Evolutionary conservation across 2,113 vertebrate genomes (phyloP).

Genomic region (Baryphthengus martii): DNA sequence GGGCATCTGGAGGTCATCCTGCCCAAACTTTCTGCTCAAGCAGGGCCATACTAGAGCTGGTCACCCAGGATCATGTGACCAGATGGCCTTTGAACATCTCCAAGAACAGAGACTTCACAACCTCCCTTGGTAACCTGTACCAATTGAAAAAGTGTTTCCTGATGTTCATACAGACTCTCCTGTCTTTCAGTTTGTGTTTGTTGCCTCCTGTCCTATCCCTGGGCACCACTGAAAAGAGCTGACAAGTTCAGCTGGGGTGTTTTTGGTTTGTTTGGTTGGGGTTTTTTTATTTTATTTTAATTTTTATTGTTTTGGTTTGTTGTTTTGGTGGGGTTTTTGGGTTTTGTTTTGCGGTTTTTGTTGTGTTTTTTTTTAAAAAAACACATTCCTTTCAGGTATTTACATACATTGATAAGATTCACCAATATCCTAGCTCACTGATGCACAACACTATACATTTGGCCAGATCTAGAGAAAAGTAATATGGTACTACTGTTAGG

Average conservation of each 20-base stretch:
- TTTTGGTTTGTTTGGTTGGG: too few species aligned
- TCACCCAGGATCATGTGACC: fast-evolving
- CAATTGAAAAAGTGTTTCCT: background rate
- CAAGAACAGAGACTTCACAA: background rate
- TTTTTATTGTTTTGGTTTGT: too few species aligned
- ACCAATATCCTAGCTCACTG: background rate
- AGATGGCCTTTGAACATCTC: background rate
- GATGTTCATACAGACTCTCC: background rate
- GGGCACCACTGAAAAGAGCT: background rate
- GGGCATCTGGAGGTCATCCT: background rate
- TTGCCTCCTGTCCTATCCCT: background rate
- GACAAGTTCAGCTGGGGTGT: too few species aligned
- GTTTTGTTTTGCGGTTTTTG: too few species aligned
- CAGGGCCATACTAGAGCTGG: fast-evolving
- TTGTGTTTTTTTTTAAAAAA: too few species aligned
- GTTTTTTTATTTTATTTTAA: too few species aligned
- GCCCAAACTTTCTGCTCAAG: background rate
- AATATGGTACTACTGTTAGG: too few species aligned
- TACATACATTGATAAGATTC: background rate
- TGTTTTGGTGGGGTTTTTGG: too few species aligned
- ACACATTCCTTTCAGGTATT: background rate
- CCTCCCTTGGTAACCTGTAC: background rate
- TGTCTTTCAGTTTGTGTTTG: background rate
- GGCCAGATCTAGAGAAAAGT: background rate
- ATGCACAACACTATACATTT: background rate